Evolutionary conservation across 2,797 vertebrate species (phyloP).

Genomic region (Basileuterus tristriatus): DNA sequence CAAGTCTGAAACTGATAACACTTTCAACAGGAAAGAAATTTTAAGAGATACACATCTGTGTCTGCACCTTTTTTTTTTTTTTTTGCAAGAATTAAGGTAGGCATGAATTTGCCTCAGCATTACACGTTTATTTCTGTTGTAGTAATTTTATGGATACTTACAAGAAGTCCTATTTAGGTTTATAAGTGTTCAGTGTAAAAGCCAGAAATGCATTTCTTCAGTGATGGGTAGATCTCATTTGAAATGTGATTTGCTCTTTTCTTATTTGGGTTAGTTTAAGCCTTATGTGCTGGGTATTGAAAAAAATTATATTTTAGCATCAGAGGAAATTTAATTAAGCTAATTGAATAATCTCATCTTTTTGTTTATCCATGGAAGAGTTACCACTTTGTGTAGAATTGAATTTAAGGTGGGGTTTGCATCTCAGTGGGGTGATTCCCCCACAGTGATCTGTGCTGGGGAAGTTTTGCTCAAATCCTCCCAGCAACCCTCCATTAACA

Average conservation of each 20-base stretch:
- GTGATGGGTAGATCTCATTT: neutral
- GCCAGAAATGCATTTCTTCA: neutral
- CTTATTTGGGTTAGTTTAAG: neutral
- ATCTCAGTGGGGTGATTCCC: neutral
- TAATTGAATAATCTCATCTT: neutral
- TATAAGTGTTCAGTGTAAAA: neutral
- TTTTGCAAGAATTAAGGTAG: neutral
- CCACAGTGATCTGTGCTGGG: rapidly evolving
- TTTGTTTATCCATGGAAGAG: neutral
- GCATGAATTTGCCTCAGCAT: neutral
- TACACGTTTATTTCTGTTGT: neutral
- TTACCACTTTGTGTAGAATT: rapidly evolving
- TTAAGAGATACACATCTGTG: neutral
- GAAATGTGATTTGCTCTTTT: neutral
- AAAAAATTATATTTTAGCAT: neutral
- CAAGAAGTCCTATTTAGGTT: neutral
- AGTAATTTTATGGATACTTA: neutral
- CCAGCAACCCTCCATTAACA: neutral
- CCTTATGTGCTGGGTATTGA: neutral
- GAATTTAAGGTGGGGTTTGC: neutral
- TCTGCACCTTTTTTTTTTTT: neutral
- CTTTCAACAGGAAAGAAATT: neutral
- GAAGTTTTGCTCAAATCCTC: neutral
- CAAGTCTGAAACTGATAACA: neutral
- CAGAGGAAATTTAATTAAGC: neutral